Percentiles rank a stretch among this genome's conserved stretches.
Evolutionary conservation across 2,113 vertebrate species (phyloP).

Genomic region (Forbesichthys papilliferus): DNA sequence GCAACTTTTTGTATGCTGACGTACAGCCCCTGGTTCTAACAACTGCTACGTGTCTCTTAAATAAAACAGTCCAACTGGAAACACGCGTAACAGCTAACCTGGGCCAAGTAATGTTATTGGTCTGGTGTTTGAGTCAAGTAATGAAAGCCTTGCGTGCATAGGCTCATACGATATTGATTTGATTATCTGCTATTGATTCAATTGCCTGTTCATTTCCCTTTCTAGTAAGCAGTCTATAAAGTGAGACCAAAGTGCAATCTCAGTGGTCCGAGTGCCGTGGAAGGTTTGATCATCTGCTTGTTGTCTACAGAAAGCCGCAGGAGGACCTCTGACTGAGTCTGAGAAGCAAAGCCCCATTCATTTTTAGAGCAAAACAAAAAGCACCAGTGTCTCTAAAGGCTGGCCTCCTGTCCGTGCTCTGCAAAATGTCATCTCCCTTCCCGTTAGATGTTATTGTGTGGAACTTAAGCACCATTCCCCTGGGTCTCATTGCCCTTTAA

Average conservation of each 20-base stretch:
- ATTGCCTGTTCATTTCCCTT: too few relatives aligned
- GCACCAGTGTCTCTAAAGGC: constrained; percentile 10
- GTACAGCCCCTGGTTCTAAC: too few relatives aligned
- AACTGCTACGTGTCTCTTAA: too few relatives aligned
- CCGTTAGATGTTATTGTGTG: constrained; percentile 42
- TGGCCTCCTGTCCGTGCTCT: constrained; percentile 37
- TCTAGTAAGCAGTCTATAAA: neutral
- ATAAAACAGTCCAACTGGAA: too few relatives aligned
- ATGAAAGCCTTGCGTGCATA: too few relatives aligned
- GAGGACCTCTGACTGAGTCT: constrained; percentile 14
- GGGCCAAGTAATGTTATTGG: too few relatives aligned
- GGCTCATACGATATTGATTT: too few relatives aligned
- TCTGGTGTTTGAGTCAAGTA: too few relatives aligned
- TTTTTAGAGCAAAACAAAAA: constrained; percentile 30
- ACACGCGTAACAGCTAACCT: too few relatives aligned
- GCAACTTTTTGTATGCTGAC: too few relatives aligned
- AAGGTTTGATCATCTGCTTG: constrained; percentile 24
- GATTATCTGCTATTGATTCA: too few relatives aligned
- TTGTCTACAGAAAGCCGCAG: constrained; percentile 22
- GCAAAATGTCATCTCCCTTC: constrained; percentile 46
- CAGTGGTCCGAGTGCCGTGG: constrained; percentile 5
- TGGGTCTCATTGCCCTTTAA: constrained; percentile 16
- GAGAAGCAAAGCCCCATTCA: constrained; percentile 23
- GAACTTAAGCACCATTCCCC: constrained; percentile 27
- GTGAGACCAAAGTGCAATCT: neutral